phyloP scores from a whole-genome alignment of 2,888 invertebrate species.

The Steinernema carpocapsae region DNA sequence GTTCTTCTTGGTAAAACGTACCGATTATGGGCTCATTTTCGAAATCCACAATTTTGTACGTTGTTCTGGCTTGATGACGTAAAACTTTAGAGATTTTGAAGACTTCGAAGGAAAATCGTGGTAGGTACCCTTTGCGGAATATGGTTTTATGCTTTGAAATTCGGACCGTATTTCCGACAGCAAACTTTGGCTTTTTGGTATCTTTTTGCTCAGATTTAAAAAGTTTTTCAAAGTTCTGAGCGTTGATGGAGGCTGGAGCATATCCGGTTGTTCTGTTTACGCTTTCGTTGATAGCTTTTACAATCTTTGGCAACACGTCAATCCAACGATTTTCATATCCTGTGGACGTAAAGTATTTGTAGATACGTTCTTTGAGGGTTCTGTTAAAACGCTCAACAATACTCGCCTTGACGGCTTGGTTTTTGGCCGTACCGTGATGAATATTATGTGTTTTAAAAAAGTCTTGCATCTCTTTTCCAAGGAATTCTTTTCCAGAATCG shows the following conservation, averaged over 20 bases:
- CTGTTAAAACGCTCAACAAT: conserved; percentile 5
- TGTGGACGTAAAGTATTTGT: not conserved
- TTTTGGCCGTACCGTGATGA: not conserved
- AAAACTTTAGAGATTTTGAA: not conserved
- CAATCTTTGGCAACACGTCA: too few species aligned
- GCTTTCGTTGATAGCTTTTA: not conserved
- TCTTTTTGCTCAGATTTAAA: not conserved
- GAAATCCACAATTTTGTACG: not conserved
- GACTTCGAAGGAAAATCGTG: not conserved
- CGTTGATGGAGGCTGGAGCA: not conserved
- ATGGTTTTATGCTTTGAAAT: not conserved
- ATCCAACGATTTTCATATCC: not conserved
- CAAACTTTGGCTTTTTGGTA: not conserved
- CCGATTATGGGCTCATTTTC: not conserved
- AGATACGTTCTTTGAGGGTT: conserved; percentile 1
- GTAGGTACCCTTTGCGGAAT: not conserved
- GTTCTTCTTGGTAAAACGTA: not conserved
- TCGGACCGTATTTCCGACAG: not conserved
- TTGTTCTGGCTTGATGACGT: not conserved
- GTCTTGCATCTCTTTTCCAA: not conserved
- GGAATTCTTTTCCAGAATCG: not conserved
- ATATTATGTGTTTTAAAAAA: not conserved
- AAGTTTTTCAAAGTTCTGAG: not conserved
- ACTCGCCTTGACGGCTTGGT: not conserved
- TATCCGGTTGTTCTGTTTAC: not conserved